Percentiles rank a stretch among this genome's conserved stretches.
phyloP scores from a whole-genome alignment of 2,113 vertebrate genomes.

The Excalfactoria chinensis region DNA sequence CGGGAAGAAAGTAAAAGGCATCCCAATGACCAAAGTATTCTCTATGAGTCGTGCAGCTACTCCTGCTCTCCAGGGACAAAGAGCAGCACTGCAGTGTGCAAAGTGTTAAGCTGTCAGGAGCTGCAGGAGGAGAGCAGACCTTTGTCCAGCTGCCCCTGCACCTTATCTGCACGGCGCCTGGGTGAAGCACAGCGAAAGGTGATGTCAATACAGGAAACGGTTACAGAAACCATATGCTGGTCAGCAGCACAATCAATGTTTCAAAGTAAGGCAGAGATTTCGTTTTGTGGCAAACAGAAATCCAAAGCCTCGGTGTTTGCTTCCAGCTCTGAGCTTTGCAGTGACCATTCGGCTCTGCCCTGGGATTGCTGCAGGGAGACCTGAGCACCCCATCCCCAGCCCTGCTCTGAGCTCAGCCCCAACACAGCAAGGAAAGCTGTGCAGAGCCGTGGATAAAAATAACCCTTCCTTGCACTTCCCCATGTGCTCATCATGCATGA shows the following conservation, averaged over 20 bases:
- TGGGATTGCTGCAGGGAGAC: not conserved
- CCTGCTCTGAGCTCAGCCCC: not conserved
- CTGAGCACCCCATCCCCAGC: rapidly evolving
- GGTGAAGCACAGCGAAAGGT: not conserved
- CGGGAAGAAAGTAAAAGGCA: not conserved
- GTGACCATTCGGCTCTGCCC: no score
- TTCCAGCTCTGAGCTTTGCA: not conserved
- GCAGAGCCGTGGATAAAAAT: slow-evolving; percentile 9
- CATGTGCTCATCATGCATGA: not conserved
- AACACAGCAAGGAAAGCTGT: rapidly evolving
- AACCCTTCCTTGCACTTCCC: not conserved
- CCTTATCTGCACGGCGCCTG: not conserved
- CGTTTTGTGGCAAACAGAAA: not conserved
- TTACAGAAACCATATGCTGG: not conserved
- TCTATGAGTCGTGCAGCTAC: rapidly evolving
- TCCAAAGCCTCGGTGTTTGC: not conserved
- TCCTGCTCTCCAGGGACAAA: not conserved
- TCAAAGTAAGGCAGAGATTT: not conserved
- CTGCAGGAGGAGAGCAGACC: slow-evolving; percentile 15
- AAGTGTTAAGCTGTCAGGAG: slow-evolving; percentile 24
- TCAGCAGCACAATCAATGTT: not conserved
- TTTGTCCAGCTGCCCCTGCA: slow-evolving; percentile 19
- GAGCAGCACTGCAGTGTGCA: not conserved
- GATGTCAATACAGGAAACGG: slow-evolving; percentile 9
- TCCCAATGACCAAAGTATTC: not conserved